Percentiles rank a stretch among this genome's conserved stretches.
Conservation (phyloP, 2,797 vertebrate species). For the Pseudochirops cupreus region DNA sequence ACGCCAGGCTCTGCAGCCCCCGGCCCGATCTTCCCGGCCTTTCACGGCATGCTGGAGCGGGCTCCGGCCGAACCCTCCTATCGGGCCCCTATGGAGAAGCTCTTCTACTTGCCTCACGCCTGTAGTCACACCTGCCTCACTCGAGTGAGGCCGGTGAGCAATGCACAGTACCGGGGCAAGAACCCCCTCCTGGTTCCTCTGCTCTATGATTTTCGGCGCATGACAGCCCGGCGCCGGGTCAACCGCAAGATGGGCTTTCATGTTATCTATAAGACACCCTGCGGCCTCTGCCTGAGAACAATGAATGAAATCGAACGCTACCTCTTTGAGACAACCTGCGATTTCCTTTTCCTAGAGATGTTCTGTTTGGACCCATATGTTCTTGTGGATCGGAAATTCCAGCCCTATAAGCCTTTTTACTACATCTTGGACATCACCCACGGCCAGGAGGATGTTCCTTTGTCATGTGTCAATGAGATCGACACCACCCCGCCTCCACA, state of each 20-base stretch:
- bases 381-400: slow-evolving; percentile 96
- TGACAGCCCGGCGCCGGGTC: slow-evolving; percentile 94
- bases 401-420: slow-evolving; percentile 95
- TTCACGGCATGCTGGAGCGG: slow-evolving; percentile 85
- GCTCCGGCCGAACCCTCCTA: slow-evolving; percentile 92
- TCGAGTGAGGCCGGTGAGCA: slow-evolving; percentile 87
- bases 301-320: slow-evolving; percentile 97
- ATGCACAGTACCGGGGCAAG: slow-evolving; percentile 90
- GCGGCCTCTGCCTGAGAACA: slow-evolving; percentile 95
- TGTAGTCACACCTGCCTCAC: slow-evolving; percentile 93
- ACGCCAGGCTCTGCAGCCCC: neutral
- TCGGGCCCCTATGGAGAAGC: slow-evolving; percentile 94
- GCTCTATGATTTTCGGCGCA: slow-evolving; percentile 96
- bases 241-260: slow-evolving; percentile 99
- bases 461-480: slow-evolving; percentile 99
- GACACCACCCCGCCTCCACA: slow-evolving; percentile 93
- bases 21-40: neutral
- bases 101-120: slow-evolving; percentile 94
- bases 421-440: slow-evolving; percentile 95
- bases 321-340: slow-evolving; percentile 94
- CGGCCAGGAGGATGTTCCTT: slow-evolving; percentile 94
- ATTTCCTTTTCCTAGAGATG: slow-evolving; percentile 98
- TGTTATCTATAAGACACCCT: slow-evolving; percentile 97
- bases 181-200: slow-evolving; percentile 96
- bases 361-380: slow-evolving; percentile 99